Conservation (phyloP, 1,140 invertebrate species). For the Diprion similis region DNA sequence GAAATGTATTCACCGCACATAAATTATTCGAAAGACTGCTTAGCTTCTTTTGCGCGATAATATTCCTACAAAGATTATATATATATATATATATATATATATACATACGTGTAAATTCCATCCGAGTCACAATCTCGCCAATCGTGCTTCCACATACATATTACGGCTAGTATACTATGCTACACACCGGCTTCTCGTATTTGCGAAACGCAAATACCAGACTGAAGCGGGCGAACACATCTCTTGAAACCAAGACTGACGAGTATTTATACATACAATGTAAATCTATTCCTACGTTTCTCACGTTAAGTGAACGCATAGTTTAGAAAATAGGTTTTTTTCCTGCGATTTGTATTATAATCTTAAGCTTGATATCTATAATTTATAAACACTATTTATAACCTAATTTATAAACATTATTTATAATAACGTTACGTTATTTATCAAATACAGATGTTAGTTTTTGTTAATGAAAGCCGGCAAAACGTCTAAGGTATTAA, state of each 20-base stretch:
- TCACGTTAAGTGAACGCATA: neutral
- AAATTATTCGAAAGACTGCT: neutral
- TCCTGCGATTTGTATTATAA: neutral
- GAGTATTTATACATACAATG: neutral
- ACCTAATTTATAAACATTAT: too few relatives aligned
- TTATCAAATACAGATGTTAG: too few relatives aligned
- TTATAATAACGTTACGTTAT: too few relatives aligned
- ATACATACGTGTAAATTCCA: neutral
- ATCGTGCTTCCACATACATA: neutral
- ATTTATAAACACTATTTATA: too few relatives aligned
- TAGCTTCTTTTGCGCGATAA: slow-evolving; percentile 3
- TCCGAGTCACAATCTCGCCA: neutral
- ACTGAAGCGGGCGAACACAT: neutral
- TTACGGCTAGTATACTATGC: neutral
- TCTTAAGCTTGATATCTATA: too few relatives aligned
- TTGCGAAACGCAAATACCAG: slow-evolving; percentile 7
- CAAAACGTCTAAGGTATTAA: too few relatives aligned
- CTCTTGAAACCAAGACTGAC: neutral
- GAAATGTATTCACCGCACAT: neutral
- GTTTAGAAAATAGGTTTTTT: neutral
- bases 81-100: too few relatives aligned
- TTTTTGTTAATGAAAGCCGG: too few relatives aligned
- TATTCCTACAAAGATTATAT: neutral
- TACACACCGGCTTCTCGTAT: neutral
- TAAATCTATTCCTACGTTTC: neutral